Evolutionary conservation across 2,888 invertebrate species (phyloP).

Genomic region (Atethmia centrago): DNA sequence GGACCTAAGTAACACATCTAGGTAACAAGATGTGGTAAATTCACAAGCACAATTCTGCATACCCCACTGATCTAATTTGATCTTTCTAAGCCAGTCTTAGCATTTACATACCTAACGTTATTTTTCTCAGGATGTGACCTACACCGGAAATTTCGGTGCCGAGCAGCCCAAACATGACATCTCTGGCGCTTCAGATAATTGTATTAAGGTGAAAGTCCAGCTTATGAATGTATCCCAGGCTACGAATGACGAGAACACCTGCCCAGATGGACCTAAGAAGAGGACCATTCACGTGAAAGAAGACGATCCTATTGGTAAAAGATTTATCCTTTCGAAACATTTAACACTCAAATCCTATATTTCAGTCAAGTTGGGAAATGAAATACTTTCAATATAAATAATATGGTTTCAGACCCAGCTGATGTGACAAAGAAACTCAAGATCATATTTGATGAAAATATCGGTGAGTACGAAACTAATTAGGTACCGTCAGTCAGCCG

Average conservation of each 20-base stretch:
- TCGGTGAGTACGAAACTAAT: slow-evolving; percentile 34
- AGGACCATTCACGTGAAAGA: slow-evolving; percentile 24
- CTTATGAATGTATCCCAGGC: slow-evolving; percentile 25
- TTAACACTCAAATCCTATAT: no score
- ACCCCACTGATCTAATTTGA: neutral
- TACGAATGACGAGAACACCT: slow-evolving; percentile 26
- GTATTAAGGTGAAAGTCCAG: slow-evolving; percentile 23
- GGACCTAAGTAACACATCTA: neutral
- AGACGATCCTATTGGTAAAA: slow-evolving; percentile 32
- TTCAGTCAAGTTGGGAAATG: neutral
- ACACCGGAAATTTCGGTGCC: slow-evolving; percentile 28
- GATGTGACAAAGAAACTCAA: slow-evolving; percentile 43
- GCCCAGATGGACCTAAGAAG: slow-evolving; percentile 26
- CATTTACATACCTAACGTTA: no score
- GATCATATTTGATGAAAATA: slow-evolving; percentile 23
- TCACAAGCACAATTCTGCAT: neutral
- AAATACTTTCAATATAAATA: neutral
- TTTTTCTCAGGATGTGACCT: slow-evolving; percentile 39
- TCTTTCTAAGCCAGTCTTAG: neutral
- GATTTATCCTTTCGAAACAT: neutral
- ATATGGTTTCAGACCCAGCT: slow-evolving; percentile 32
- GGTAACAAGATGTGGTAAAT: no score
- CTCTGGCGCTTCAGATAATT: neutral
- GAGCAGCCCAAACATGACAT: neutral
- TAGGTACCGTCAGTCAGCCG: no score